Evolutionary conservation across 2,113 vertebrate genomes (phyloP), one percentile per base, ranked within the genome.

Genomic region (Petrocephalus microphthalmus): DNA sequence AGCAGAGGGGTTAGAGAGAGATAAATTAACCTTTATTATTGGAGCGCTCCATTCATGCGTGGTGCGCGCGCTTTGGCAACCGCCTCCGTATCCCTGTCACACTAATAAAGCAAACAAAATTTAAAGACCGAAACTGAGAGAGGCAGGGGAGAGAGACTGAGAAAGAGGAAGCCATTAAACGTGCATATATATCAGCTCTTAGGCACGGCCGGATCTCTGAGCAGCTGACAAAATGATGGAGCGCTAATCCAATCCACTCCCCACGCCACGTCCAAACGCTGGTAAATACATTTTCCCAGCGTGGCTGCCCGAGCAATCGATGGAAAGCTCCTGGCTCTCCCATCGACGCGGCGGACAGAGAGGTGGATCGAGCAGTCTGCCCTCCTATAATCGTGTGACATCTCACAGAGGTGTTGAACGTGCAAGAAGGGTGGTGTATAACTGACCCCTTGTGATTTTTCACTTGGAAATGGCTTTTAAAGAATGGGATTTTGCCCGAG

Each of bases 1-100:
- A 29, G 51, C 84, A 85, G n/a, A 54, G 52, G 84, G 52, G 84
- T 52, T 54, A 54, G n/a, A 29, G 52, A 37, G 51, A 33, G 84
- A 85, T 85, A 85, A 54, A 85, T 85, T 54, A 53, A 85, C 84
- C 84, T 85, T 25, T 54, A 54, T 84, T 84, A 49, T 85, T 85
- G 84, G 52, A 85, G n/a, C 84, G 52, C n/a, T 85, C 84, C 84
- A 85, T 85, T 33, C 84, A 85, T 54, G 84, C 25, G 29, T 25
- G 19, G 52, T 54, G 51, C 29, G 84, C 7, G 52, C 29, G 29
- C 52, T 85, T 54, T 85, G 84, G 84, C 84, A 85, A 54, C n/a
- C 10, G 13, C 25, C 52, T 85, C 52, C 52, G 52, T 54, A 85
- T 85, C 84, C 84, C 33, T 85, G 84, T 85, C 84, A 54, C 49